Conservation (phyloP, 2,113 vertebrate species). For the human region GRCh38 chr16:62379001-62379500, state of each 20-base stretch:
- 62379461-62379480: not conserved
- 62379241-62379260: not conserved
- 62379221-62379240: not conserved
- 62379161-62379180: not conserved
- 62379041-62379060: fast-evolving
- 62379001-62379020: fast-evolving
- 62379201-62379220: not conserved
- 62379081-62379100: not conserved
- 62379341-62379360: not conserved
- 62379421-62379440: not conserved
- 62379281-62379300: not conserved
- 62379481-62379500: not conserved
- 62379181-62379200: not conserved
- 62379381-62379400: too few relatives aligned
- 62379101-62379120: not conserved
- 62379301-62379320: not conserved
- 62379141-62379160: not conserved
- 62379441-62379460: not conserved
- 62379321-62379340: not conserved
- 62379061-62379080: too few relatives aligned
- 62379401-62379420: not conserved
- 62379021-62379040: fast-evolving
- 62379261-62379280: not conserved
- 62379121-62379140: not conserved
- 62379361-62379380: not conserved